These are phyloP conservation scores for Anagyrus pseudococci DNA, from an alignment of 2,888 invertebrate species.

Conservation along the genomic window DNA sequence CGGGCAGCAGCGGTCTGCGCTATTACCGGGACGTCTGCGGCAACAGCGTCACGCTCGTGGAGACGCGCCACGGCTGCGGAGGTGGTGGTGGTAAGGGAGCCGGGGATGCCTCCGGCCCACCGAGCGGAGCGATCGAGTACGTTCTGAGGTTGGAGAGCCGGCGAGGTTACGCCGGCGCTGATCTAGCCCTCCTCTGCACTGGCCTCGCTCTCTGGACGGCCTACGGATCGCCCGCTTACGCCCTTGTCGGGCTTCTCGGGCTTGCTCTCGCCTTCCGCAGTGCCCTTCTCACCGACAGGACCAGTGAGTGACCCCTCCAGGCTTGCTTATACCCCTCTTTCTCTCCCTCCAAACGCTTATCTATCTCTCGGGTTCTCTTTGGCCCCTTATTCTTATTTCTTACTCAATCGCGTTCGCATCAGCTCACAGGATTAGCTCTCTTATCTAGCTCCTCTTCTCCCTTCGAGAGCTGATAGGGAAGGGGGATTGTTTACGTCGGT, in stretches of 20 bases:
- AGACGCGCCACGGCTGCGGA: constrained; percentile 15
- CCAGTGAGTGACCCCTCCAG: constrained; percentile 24
- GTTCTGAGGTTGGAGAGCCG: constrained; percentile 30
- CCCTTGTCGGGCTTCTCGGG: constrained; percentile 7
- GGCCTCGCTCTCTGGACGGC: constrained; percentile 15
- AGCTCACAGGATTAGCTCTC: too few relatives aligned
- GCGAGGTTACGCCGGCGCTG: constrained; percentile 12
- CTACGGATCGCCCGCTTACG: constrained; percentile 9
- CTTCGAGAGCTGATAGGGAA: not conserved
- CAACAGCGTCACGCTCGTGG: constrained; percentile 19
- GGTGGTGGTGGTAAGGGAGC: not conserved
- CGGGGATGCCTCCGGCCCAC: not conserved
- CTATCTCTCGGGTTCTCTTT: not conserved
- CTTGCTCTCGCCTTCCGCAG: constrained; percentile 3
- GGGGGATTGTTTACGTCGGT: not conserved
- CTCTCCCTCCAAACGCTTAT: not conserved
- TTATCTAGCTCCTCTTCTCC: too few relatives aligned
- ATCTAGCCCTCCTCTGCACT: constrained; percentile 16
- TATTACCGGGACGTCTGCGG: constrained; percentile 25
- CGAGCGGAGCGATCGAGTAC: constrained; percentile 33
- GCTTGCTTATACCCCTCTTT: not conserved
- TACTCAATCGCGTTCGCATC: not conserved
- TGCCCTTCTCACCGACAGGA: constrained; percentile 22
- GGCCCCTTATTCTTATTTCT: not conserved
- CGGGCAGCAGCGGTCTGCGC: constrained; percentile 5